A percentile compares a stretch with the other conserved stretches of the same genome.
These are phyloP conservation scores for Alentia gelatinosa DNA, from an alignment of 2,888 invertebrate genomes.

Conservation along the genomic window DNA sequence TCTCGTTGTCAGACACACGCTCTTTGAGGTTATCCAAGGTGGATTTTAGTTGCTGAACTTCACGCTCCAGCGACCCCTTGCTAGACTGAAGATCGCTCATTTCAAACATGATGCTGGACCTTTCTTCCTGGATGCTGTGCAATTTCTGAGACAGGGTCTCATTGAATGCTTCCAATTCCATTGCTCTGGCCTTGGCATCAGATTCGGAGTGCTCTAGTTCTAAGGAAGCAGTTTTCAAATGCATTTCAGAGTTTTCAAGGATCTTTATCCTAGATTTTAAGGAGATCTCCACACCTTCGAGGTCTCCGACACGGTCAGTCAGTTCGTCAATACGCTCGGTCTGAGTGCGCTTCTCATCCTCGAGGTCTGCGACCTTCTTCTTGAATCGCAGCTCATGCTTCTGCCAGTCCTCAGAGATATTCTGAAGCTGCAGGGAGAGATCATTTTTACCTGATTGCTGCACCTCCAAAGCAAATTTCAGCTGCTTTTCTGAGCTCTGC, in stretches of 20 bases:
- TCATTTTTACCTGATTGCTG: conserved; percentile 30
- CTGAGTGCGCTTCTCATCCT: conserved; percentile 55
- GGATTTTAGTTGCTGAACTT: conserved; percentile 64
- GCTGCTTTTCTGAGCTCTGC: conserved; percentile 72
- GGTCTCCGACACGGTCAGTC: conserved; percentile 57
- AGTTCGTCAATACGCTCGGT: conserved; percentile 57
- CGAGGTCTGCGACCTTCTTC: conserved; percentile 58
- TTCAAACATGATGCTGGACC: conserved; percentile 67
- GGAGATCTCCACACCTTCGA: conserved; percentile 57
- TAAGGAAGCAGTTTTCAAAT: conserved; percentile 53
- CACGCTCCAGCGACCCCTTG: conserved; percentile 35
- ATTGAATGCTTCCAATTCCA: conserved; percentile 59
- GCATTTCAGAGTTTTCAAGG: conserved; percentile 58
- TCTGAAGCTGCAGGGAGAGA: conserved; percentile 36
- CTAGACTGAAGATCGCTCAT: conserved; percentile 55
- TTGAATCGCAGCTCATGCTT: conserved; percentile 49
- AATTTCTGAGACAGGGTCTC: conserved; percentile 63
- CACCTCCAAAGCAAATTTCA: conserved; percentile 30
- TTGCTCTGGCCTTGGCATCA: conserved; percentile 16
- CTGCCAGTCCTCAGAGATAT: conserved; percentile 40
- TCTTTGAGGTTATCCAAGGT: conserved; percentile 69
- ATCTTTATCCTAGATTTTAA: conserved; percentile 61
- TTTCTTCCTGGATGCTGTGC: conserved; percentile 74
- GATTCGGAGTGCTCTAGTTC: conserved; percentile 60
- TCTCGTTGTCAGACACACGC: conserved; percentile 69